These are phyloP conservation scores for Macrobrachium nipponense DNA, from an alignment of 1,140 invertebrate genomes.

Conservation along the genomic window DNA sequence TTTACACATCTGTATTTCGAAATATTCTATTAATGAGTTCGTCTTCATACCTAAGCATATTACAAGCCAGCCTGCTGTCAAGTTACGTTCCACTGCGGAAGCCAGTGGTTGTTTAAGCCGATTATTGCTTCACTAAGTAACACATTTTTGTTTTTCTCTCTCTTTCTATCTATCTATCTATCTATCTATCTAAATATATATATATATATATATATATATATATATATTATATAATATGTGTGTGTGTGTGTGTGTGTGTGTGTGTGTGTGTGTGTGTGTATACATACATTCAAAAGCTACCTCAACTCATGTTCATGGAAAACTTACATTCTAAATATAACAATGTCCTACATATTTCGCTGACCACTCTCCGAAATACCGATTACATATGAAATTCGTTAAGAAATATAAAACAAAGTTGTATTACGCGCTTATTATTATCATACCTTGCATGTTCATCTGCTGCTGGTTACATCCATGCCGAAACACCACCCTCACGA, in stretches of 20 bases:
- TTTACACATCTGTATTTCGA: too few species aligned
- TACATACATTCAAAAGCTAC: not conserved
- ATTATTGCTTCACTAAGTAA: too few species aligned
- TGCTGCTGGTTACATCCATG: conserved; percentile 24
- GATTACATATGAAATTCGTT: not conserved
- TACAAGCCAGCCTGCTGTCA: too few species aligned
- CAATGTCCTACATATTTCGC: not conserved
- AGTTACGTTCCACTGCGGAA: too few species aligned
- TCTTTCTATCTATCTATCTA: too few species aligned
- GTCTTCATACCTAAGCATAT: too few species aligned
- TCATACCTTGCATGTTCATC: conserved; percentile 11
- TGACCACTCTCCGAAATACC: not conserved
- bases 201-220: not conserved
- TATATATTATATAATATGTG: conserved; percentile 7
- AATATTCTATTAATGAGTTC: too few species aligned
- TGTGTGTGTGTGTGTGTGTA: conserved; percentile 28
- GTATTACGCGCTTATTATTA: not conserved
- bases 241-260: conserved; percentile 18
- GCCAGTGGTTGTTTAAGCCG: too few species aligned
- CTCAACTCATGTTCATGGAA: too few species aligned
- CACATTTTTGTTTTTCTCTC: too few species aligned
- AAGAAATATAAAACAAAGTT: too few species aligned
- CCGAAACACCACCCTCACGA: conserved; percentile 31
- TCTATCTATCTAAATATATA: not conserved
- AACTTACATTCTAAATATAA: too few species aligned